Percentiles rank a stretch among this genome's conserved stretches.
These are phyloP conservation scores for Sakesphorus luctuosus DNA, from an alignment of 2,113 vertebrate genomes.

Conservation along the genomic window DNA sequence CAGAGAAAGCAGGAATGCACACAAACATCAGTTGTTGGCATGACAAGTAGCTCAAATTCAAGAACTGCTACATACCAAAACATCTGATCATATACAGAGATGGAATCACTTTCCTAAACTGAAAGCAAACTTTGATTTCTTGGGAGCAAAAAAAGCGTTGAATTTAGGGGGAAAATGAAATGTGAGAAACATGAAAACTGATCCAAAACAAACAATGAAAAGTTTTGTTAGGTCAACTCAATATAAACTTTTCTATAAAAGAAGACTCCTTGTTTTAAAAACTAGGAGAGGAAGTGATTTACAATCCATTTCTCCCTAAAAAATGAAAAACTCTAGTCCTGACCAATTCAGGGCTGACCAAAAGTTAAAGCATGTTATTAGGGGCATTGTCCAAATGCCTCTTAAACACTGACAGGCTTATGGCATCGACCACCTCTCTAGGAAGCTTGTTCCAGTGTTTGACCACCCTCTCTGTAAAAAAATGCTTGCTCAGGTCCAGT, in stretches of 20 bases:
- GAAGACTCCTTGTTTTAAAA: background rate
- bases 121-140: background rate
- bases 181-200: background rate
- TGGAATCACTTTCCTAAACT: background rate
- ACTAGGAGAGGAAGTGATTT: background rate
- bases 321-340: background rate
- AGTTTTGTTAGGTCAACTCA: background rate
- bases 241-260: background rate
- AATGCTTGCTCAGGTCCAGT: background rate
- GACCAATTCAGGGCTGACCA: background rate
- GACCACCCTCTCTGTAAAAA: background rate
- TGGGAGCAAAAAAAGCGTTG: background rate
- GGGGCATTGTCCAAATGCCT: background rate
- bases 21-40: background rate
- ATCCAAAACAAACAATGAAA: background rate
- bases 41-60: background rate
- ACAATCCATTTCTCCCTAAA: background rate
- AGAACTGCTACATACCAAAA: background rate
- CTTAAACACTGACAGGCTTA: background rate
- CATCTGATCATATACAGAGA: background rate
- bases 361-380: background rate
- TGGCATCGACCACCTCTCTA: background rate
- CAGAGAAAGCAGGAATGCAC: background rate
- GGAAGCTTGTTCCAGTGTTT: background rate
- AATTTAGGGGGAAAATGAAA: background rate